Conservation (phyloP, 1,140 invertebrate species). For the Cylas formicarius region DNA sequence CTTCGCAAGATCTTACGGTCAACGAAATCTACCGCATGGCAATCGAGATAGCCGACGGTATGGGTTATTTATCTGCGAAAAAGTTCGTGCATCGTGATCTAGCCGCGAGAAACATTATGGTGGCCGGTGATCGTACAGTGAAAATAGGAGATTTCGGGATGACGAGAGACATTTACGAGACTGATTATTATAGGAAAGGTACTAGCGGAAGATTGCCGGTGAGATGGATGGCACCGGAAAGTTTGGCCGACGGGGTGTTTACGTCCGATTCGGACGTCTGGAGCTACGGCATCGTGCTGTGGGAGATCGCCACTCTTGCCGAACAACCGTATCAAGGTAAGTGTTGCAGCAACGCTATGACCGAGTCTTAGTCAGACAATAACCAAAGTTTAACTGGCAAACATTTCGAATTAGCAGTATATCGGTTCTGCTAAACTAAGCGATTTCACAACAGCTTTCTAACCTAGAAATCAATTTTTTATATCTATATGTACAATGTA, state of each 20-base stretch:
- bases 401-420: no score
- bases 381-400: no score
- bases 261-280: conserved; percentile 68
- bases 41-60: conserved; percentile 72
- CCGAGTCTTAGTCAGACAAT: no score
- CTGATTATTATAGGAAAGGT: conserved; percentile 65
- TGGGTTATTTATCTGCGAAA: conserved; percentile 65
- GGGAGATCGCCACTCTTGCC: conserved; percentile 69
- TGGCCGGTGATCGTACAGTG: conserved; percentile 57
- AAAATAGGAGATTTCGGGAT: conserved; percentile 68
- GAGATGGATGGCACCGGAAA: conserved; percentile 76
- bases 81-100: conserved; percentile 73
- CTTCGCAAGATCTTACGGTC: conserved; percentile 33
- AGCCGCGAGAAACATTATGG: conserved; percentile 74
- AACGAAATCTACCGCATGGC: conserved; percentile 55
- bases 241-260: conserved; percentile 65
- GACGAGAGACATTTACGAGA: conserved; percentile 68
- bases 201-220: conserved; percentile 57
- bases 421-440: no score
- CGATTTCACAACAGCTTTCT: no score
- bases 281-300: conserved; percentile 68
- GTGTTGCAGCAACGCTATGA: no score
- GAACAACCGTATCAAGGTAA: conserved; percentile 73
- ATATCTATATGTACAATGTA: no score
- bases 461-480: background rate